Evolutionary conservation across 2,797 vertebrate genomes (phyloP), one percentile per base, ranked within the genome.

Genomic region (Ptychobarbus kaznakovi): DNA sequence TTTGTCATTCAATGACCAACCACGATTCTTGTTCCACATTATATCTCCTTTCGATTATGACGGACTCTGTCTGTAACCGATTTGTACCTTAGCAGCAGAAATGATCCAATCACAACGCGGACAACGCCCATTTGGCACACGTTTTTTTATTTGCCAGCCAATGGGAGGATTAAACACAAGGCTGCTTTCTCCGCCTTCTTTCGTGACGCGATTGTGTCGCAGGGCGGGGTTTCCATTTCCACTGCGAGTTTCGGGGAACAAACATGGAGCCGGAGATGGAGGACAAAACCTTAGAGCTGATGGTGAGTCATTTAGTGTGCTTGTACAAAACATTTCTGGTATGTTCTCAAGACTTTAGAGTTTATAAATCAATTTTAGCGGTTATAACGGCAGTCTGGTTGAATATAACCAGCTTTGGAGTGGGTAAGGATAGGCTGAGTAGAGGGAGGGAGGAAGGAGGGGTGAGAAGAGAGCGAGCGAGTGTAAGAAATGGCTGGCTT

Each of bases 231-330:
- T 92, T 91, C 90, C 90, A 89, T 88, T 88, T 91, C 91, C 78
- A 83, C 87, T 89, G 86, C 90, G 88, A 88, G 88, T 89, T 89
- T 88, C 85, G 87, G 88, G 90, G 86, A 91, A 90, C 91, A 88
- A 89, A 91, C 73, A 94, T 94, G 95, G 94, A 95, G 93, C 93
- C 94, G 89, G 93, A 93, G 90, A 95, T 95, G 93, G 95, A 95
- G 92, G 95, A 96, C 92, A 96, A 96, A 94, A 96, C 95, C 84
- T 93, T 96, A 90, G 96, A 96, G 93, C 93, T 95, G 68, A 96
- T 96, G 96, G 96, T 96, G 87, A 95, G 95, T 94, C 32, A 53
- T 2, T 6, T 77, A 10, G 0, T 32, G 18, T 46, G n/a, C 9
- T 20, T 74, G 1, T 22, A 46, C 25, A 65, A 65, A 56, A 28